These are phyloP conservation scores for Anarhynchus alexandrinus DNA, from an alignment of 2,113 vertebrate genomes.

Conservation along the genomic window DNA sequence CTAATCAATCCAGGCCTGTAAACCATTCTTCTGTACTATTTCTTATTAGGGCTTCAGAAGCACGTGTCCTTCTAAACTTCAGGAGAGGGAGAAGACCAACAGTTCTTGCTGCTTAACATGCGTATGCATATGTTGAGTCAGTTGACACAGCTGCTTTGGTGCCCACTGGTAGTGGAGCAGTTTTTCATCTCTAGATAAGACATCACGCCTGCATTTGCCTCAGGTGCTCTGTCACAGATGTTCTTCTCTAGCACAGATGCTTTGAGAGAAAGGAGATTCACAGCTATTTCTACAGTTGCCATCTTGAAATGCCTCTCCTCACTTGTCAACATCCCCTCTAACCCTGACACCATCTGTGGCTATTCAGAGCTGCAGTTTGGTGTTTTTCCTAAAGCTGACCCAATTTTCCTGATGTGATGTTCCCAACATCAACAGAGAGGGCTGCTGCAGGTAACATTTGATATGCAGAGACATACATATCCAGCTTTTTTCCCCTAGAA, in stretches of 20 bases:
- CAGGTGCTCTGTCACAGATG: background rate
- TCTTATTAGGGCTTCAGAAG: background rate
- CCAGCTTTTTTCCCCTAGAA: background rate
- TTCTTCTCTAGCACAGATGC: background rate
- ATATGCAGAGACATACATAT: background rate
- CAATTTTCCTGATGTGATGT: background rate
- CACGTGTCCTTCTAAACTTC: background rate
- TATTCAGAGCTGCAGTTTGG: background rate
- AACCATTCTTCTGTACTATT: background rate
- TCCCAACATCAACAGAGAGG: background rate
- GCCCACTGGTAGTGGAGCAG: fast-evolving
- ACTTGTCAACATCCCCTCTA: background rate
- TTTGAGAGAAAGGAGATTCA: background rate
- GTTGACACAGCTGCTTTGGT: background rate
- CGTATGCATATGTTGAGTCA: background rate
- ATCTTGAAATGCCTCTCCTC: background rate
- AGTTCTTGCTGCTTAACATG: background rate
- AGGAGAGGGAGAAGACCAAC: background rate
- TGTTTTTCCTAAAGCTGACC: background rate
- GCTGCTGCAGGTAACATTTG: background rate
- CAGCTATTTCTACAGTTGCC: background rate
- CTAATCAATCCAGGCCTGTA: background rate
- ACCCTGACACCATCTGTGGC: background rate
- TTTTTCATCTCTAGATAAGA: background rate
- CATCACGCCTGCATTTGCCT: background rate